Evolutionary conservation across 1,140 invertebrate genomes (phyloP).

Genomic region (Venustaconcha ellipsiformis): DNA sequence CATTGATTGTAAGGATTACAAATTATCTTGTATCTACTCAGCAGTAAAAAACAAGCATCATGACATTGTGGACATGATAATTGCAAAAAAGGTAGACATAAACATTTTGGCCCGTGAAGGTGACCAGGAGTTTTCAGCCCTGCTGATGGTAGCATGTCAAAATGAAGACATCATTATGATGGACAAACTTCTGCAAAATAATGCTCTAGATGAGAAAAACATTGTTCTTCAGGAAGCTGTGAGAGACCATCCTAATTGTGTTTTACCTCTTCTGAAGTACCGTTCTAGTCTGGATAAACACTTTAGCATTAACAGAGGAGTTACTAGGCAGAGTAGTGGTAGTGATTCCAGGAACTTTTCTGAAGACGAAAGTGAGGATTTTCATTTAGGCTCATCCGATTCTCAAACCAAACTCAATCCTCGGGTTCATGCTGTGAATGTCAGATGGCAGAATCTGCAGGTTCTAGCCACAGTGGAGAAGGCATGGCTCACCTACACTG

Average conservation of each 20-base stretch:
- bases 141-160: conserved; percentile 81
- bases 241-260: conserved; percentile 81
- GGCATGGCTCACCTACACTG: conserved; percentile 82
- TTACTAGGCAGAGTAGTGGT: conserved; percentile 26
- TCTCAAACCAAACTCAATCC: conserved; percentile 75
- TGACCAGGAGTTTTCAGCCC: conserved; percentile 69
- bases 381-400: conserved; percentile 32
- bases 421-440: conserved; percentile 88
- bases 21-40: conserved; percentile 33
- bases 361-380: too few relatives aligned
- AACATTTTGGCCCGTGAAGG: conserved; percentile 64
- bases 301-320: conserved; percentile 46
- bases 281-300: conserved; percentile 47
- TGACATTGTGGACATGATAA: conserved; percentile 80
- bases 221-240: conserved; percentile 81
- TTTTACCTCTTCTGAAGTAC: conserved; percentile 71
- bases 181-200: conserved; percentile 84
- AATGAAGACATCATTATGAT: conserved; percentile 74
- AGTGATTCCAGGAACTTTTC: too few relatives aligned
- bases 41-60: conserved; percentile 80
- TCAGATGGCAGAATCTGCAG: conserved; percentile 89
- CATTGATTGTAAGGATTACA: conserved; percentile 12
- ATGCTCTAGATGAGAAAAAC: conserved; percentile 90
- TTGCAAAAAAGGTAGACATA: conserved; percentile 77
- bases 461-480: conserved; percentile 75